phyloP scores from a whole-genome alignment of 2,113 vertebrate genomes.

The Solenodon paradoxus region DNA sequence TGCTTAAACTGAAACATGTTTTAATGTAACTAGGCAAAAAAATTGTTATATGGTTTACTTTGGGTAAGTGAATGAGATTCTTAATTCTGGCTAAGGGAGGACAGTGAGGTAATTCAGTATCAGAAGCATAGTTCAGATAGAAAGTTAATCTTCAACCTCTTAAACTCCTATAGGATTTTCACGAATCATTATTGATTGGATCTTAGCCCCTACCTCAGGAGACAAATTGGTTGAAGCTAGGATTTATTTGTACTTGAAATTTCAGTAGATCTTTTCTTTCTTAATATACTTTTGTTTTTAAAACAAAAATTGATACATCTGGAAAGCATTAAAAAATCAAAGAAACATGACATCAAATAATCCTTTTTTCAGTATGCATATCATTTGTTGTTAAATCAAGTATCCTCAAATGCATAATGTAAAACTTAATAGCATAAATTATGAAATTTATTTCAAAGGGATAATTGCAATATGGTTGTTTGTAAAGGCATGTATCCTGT shows the following conservation, averaged over 20 bases:
- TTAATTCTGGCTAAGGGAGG: slow-evolving; percentile 63
- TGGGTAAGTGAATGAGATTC: slow-evolving; percentile 64
- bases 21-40: not conserved
- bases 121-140: slow-evolving; percentile 69
- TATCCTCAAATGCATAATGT: not conserved
- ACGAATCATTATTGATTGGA: slow-evolving; percentile 78
- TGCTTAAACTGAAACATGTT: slow-evolving; percentile 52
- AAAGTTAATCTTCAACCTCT: slow-evolving; percentile 81
- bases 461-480: not conserved
- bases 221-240: slow-evolving; percentile 72
- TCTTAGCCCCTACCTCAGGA: slow-evolving; percentile 67
- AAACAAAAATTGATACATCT: slow-evolving; percentile 31
- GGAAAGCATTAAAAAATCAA: not conserved
- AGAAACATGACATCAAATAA: not conserved
- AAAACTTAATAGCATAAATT: not conserved
- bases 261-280: slow-evolving; percentile 65
- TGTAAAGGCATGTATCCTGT: not conserved
- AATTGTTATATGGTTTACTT: slow-evolving; percentile 64
- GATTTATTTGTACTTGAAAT: slow-evolving; percentile 78
- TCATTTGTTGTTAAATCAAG: not conserved
- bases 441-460: not conserved
- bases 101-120: slow-evolving; percentile 75
- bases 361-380: not conserved
- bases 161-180: slow-evolving; percentile 70
- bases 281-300: not conserved